Percentiles rank a stretch among this genome's conserved stretches.
phyloP scores from a whole-genome alignment of 1,140 invertebrate species.

The Chymomyza costata region DNA sequence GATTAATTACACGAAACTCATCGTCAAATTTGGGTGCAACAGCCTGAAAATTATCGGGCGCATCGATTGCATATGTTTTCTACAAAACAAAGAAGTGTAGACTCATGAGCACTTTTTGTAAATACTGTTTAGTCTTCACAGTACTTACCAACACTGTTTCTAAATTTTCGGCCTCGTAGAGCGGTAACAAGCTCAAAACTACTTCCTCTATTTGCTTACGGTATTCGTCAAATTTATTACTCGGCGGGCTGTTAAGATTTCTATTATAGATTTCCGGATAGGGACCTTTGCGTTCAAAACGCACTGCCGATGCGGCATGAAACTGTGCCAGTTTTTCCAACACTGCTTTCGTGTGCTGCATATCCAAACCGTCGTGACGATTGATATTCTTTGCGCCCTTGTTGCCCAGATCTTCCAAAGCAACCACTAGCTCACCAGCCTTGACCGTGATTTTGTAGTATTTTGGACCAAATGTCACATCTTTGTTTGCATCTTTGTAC shows the following conservation, averaged over 20 bases:
- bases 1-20: slow-evolving; percentile 79
- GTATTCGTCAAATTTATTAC: slow-evolving; percentile 55
- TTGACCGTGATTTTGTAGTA: slow-evolving; percentile 30
- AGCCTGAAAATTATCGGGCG: slow-evolving; percentile 46
- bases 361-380: slow-evolving; percentile 77
- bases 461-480: slow-evolving; percentile 41
- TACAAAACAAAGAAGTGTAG: slow-evolving; percentile 5
- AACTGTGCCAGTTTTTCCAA: slow-evolving; percentile 77
- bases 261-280: slow-evolving; percentile 36
- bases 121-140: neutral
- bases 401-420: slow-evolving; percentile 77
- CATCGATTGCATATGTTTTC: slow-evolving; percentile 28
- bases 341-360: slow-evolving; percentile 76
- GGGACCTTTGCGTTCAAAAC: slow-evolving; percentile 35
- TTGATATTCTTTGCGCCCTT: slow-evolving; percentile 77
- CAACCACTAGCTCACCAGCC: slow-evolving; percentile 45
- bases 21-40: slow-evolving; percentile 59
- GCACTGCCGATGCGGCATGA: slow-evolving; percentile 77
- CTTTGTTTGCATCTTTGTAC: slow-evolving; percentile 52
- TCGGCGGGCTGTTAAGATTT: slow-evolving; percentile 34
- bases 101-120: too few species aligned
- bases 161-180: slow-evolving; percentile 29
- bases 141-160: slow-evolving; percentile 23
- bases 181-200: slow-evolving; percentile 14
- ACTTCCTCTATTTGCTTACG: slow-evolving; percentile 28